Evolutionary conservation across 2,113 vertebrate genomes (phyloP), one percentile per base, ranked within the genome.

Genomic region (Ovis aries): DNA sequence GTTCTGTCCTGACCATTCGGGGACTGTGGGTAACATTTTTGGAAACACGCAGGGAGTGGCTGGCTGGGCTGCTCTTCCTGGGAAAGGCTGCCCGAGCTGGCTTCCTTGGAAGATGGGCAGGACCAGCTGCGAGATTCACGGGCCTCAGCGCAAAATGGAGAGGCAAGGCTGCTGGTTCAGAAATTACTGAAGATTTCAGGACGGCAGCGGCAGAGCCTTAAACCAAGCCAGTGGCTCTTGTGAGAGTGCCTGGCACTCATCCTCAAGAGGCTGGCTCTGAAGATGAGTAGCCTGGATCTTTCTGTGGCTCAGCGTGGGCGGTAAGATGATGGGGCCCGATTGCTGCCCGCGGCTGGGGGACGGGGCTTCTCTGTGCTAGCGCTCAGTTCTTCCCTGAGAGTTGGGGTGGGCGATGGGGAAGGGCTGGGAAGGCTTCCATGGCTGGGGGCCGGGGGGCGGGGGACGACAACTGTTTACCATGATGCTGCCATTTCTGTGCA

Each of bases 41-140:
- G 97, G 97, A 97, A 97, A 96, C 97, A 96, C 11, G 23, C 77
- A 93, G 94, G 97, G 98, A 93, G 97, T 96, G 95, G 96, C 94
- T 50, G 85, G 74, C 84, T 7, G 43, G 67, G 53, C 59, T 62
- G 89, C 33, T 60, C 53, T 92, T 95, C 95, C 91, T 95, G 97
- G 86, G 60, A 83, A 89, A 94, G 83, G 2, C 33, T 7, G 92
- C 40, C 48, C 3, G 29, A 0, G 15, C 93, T 90, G 77, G 74
- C 82, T 43, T 52, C 89, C 17, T 3, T 27, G 77, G 80, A 45
- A 97, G 96, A 97, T n/a, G 71, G 93, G 93, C 93, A 89, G 89
- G 60, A 21, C 91, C 91, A 93, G 86, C 95, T 97, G 93, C 48
- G 0, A 14, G 91, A 36, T 86, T 60, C 83, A 25, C 6, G 0